Evolutionary conservation across 2,888 invertebrate genomes (phyloP).

Genomic region (Amaurobius ferox): DNA sequence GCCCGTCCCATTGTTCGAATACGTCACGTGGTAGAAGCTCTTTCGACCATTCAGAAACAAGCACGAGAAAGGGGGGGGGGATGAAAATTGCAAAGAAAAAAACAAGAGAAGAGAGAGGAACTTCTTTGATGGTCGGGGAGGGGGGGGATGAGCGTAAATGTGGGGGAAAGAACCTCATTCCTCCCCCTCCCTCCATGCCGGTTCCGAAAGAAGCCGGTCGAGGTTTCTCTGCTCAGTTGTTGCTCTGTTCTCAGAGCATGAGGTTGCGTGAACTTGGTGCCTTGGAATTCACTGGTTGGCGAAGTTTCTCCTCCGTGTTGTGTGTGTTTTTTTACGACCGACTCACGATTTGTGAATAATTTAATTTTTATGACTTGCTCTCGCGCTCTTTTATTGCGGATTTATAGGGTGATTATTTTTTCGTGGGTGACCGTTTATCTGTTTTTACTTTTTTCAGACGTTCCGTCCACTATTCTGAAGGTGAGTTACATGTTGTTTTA

Average conservation of each 20-base stretch:
- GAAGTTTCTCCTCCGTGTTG: conserved; percentile 11
- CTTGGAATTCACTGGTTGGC: conserved; percentile 47
- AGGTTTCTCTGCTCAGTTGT: conserved; percentile 54
- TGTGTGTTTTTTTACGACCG: conserved; percentile 29
- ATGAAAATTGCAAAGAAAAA: conserved; percentile 15
- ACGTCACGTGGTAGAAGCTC: conserved; percentile 57
- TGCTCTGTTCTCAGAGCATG: conserved; percentile 46
- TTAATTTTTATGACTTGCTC: conserved; percentile 27
- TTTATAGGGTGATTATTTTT: conserved; percentile 46
- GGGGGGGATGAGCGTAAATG: not conserved
- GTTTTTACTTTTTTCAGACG: not conserved
- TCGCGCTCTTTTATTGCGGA: conserved; percentile 37
- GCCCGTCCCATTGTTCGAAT: conserved; percentile 69
- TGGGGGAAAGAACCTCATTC: conserved; percentile 4
- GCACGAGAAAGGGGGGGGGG: conserved; percentile 28
- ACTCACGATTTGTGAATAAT: conserved; percentile 35
- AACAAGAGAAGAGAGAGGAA: conserved; percentile 38
- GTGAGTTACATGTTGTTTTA: not conserved
- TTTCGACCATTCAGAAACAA: conserved; percentile 66
- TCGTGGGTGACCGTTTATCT: conserved; percentile 7
- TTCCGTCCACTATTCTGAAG: not conserved
- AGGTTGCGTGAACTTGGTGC: conserved; percentile 55
- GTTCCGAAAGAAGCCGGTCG: conserved; percentile 63
- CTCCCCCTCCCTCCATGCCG: conserved; percentile 20
- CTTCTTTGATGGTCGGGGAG: conserved; percentile 57